A percentile compares a stretch with the other conserved stretches of the same genome.
Evolutionary conservation across 2,113 vertebrate species (phyloP).

Genomic region (Poeciliopsis retropinna): DNA sequence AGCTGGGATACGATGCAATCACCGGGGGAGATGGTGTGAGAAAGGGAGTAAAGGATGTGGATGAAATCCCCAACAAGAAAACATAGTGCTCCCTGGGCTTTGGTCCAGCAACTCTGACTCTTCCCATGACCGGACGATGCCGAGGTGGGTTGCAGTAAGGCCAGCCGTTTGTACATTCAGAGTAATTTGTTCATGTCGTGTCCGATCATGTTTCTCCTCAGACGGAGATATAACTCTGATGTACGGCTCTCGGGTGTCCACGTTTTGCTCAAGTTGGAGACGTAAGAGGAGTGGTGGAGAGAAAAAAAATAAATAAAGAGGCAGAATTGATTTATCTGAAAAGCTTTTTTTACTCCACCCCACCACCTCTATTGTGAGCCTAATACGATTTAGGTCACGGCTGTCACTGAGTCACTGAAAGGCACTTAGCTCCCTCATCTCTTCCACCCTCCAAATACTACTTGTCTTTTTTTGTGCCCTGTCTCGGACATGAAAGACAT

Average conservation of each 20-base stretch:
- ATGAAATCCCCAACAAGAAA: slow-evolving; percentile 55
- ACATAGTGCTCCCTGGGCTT: slow-evolving; percentile 24
- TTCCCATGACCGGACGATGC: slow-evolving; percentile 23
- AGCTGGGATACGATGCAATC: slow-evolving; percentile 46
- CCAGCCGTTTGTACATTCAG: slow-evolving; percentile 28
- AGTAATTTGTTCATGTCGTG: slow-evolving; percentile 28
- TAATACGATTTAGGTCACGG: slow-evolving; percentile 69
- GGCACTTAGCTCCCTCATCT: slow-evolving; percentile 59
- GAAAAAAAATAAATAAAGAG: background rate
- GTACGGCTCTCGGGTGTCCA: background rate
- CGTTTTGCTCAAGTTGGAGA: background rate
- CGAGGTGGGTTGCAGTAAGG: slow-evolving; percentile 12
- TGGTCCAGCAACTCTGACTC: background rate
- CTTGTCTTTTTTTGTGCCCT: background rate
- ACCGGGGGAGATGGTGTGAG: slow-evolving; percentile 52
- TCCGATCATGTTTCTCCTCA: slow-evolving; percentile 14
- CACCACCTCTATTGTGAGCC: slow-evolving; percentile 64
- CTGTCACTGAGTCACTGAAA: slow-evolving; percentile 65
- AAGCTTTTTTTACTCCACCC: slow-evolving; percentile 56
- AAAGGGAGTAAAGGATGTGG: slow-evolving; percentile 55
- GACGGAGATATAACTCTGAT: slow-evolving; percentile 3
- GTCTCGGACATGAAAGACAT: slow-evolving; percentile 6
- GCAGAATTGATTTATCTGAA: slow-evolving; percentile 69
- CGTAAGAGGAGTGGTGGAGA: background rate
- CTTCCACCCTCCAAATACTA: slow-evolving; percentile 19